Evolutionary conservation across 2,888 invertebrate species (phyloP), one percentile per base, ranked within the genome.

Genomic region (Sminthurinus aureus): DNA sequence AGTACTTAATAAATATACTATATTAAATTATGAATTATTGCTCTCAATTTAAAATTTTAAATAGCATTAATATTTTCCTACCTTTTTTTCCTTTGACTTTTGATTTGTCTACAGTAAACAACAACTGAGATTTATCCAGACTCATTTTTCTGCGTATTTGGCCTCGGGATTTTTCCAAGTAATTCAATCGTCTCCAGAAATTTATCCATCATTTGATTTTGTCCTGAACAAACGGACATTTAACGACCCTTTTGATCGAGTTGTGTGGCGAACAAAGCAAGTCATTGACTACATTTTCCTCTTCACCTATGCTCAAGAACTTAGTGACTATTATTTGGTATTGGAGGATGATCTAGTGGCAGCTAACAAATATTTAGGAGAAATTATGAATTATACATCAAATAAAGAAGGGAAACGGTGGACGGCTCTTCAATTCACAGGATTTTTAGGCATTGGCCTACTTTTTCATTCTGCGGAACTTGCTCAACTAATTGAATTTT

Each of bases 251-350:
- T 84, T 88, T 20, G 87, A 89, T n/a, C 85, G 90, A 76, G 89
- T 90, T 0, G 84, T 88, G 77, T 91, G 91, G 91, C 85, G 91
- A 24, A 89, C 91, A 1, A 91, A 91, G 85, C 91, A 91, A 87
- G 90, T 90, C 52, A 83, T 90, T 38, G 91, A 91, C 86, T 91
- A 90, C 85, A 90, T 90, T 0, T 90, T 89, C 83, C 85, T 90
- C 24, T 90, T 90, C 82, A 85, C 89, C 80, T 90, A 90, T 83
- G 86, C 89, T 13, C 85, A 87, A 38, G 85, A 88, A 13, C 77
- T 90, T 71, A 89, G 90, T 0, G 84, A 88, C 24, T 90, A 90
- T 85, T 90, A 90, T 85, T 84, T 91, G 26, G 90, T 90, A n/a
- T 84, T 90, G 51, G 91, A 91, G 85, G 91, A 91, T 85, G 91